Percentiles rank a stretch among this genome's conserved stretches.
phyloP scores from a whole-genome alignment of 2,797 vertebrate genomes.

The Siniperca scherzeri region DNA sequence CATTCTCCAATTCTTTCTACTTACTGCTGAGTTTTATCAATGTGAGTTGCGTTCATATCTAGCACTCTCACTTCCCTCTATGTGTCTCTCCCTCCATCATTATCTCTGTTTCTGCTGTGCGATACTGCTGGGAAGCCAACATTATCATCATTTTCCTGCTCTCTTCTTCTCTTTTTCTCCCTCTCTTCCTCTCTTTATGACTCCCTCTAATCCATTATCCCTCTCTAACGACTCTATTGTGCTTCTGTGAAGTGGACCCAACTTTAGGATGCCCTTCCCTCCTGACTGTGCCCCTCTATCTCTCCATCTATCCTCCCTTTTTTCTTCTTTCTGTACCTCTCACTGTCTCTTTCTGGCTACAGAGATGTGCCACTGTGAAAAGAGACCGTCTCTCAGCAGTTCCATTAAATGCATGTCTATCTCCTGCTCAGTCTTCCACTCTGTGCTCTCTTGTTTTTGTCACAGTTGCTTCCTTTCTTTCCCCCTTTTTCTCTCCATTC shows the following conservation, averaged over 20 bases:
- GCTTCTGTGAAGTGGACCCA: slow-evolving; percentile 70
- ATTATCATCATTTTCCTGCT: slow-evolving; percentile 69
- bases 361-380: slow-evolving; percentile 63
- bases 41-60: slow-evolving; percentile 57
- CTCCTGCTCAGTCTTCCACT: slow-evolving; percentile 50
- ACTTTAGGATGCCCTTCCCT: slow-evolving; percentile 52
- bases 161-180: slow-evolving; percentile 38
- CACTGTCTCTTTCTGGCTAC: slow-evolving; percentile 37
- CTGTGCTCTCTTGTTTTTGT: slow-evolving; percentile 54
- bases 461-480: slow-evolving; percentile 45
- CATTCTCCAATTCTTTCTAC: slow-evolving; percentile 37
- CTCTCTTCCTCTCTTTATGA: slow-evolving; percentile 54
- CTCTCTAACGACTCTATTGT: slow-evolving; percentile 68
- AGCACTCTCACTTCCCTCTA: slow-evolving; percentile 33
- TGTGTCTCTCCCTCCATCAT: slow-evolving; percentile 64
- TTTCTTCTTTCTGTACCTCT: slow-evolving; percentile 39
- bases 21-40: slow-evolving; percentile 59
- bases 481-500: slow-evolving; percentile 19
- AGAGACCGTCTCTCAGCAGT: slow-evolving; percentile 57
- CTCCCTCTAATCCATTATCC: slow-evolving; percentile 74
- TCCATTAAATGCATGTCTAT: slow-evolving; percentile 61
- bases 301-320: slow-evolving; percentile 44
- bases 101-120: slow-evolving; percentile 72
- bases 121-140: slow-evolving; percentile 69
- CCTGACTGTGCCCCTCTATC: slow-evolving; percentile 42